Base-by-base conservation (phyloP, 2,113 vertebrate species). In the Calyptomena viridis region DNA sequence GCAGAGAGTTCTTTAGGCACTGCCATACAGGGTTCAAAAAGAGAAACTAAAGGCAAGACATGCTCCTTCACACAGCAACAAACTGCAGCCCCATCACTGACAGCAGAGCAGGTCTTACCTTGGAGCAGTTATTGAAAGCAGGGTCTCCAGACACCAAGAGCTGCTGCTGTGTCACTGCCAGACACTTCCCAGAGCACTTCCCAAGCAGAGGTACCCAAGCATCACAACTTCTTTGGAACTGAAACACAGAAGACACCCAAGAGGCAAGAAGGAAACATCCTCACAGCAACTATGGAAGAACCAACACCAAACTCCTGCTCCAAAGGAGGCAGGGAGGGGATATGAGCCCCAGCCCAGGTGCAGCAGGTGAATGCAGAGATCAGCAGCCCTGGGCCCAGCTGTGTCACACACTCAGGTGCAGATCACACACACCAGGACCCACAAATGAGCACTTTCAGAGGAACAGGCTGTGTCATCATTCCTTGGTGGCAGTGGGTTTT, bases 251-350 rank as follows among this genome's bases (percentile, higher is more conserved):
- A 82, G 4, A 27, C 4, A 20, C 8, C 5, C 9, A 55, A 53
- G 4, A 89, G 3, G 2, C 18, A 58, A 69, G 8, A 22, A 74
- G 3, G 8, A 1, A 1, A 0, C 5, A 4, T 1, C 30, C 35
- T 73, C 46, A 35, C 9, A 15, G 21, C 40, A 53, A 2, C 8
- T 4, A 13, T 0, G 1, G 5, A 37, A 2, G 8, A 52, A 0
- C 12, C 21, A 44, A 2, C 37, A 23, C 19, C 11, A 16, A 63
- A 1, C 30, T 74, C 14, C 19, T 37, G 9, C 42, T 55, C 72
- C 20, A 4, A 24, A 6, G 3, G 4, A 10, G 15, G 5, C 44
- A 35, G 23, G 56, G 49, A 52, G 58, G 28, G 22, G 12, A 15
- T 33, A 3, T 15, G 40, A 66, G 13, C 5, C 44, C 66, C 37